Evolutionary conservation across 2,113 vertebrate species (phyloP).

Genomic region (Spilogale gracilis): DNA sequence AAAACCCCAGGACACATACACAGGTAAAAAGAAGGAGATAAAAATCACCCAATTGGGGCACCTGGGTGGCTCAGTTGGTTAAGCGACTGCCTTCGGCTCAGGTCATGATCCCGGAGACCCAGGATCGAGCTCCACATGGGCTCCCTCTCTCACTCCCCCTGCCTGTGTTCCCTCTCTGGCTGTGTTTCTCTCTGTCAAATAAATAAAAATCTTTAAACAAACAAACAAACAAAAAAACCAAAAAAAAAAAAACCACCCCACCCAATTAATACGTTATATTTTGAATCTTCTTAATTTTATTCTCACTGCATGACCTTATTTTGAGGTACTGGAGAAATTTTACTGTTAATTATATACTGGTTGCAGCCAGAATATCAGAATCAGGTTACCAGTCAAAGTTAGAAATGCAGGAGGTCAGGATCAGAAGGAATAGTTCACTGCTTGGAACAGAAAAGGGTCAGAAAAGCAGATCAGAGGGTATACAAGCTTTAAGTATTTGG

Average conservation of each 20-base stretch:
- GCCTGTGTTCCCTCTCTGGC: too few species aligned
- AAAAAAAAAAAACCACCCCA: background rate
- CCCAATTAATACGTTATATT: background rate
- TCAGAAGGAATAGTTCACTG: background rate
- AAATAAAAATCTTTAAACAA: too few species aligned
- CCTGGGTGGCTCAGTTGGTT: too few species aligned
- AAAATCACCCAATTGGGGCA: background rate
- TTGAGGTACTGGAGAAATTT: background rate
- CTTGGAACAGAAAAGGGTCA: background rate
- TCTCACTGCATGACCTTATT: background rate
- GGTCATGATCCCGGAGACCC: too few species aligned
- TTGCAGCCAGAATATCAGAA: background rate
- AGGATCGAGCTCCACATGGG: too few species aligned
- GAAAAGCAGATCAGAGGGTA: background rate
- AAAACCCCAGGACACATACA: background rate
- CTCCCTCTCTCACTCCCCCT: too few species aligned
- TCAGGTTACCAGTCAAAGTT: background rate
- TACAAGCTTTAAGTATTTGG: background rate
- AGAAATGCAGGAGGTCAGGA: background rate
- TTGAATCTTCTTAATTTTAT: conserved; percentile 31
- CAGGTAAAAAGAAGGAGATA: background rate
- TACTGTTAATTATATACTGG: background rate
- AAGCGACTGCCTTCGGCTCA: too few species aligned
- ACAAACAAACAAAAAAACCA: too few species aligned
- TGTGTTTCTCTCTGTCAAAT: too few species aligned